Evolutionary conservation across 2,113 vertebrate species (phyloP), one percentile per base, ranked within the genome.

Genomic region (Nycticebus coucang): DNA sequence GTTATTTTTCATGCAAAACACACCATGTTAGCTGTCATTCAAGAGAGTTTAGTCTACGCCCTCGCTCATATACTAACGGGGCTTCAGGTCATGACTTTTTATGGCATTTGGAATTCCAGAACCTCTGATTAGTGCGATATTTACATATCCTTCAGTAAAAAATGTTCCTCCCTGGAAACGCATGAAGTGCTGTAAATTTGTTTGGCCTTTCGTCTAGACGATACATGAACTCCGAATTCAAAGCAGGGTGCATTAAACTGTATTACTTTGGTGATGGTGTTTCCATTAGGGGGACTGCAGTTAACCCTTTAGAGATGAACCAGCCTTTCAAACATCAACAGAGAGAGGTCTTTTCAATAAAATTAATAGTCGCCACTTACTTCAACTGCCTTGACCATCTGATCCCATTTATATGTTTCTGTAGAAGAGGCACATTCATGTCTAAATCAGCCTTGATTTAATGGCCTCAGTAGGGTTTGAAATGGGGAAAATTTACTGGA

Each of bases 81-180:
- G 99, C 99, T 99, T 98, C 97, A 96, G 99, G 99, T 99, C 99
- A 98, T 98, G 98, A 99, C 99, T 99, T 99, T 99, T 98, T 98
- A 98, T 99, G 99, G 99, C 99, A 99, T 99, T 99, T 99, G 99
- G 98, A 98, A 99, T 99, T 99, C 98, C 99, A 98, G 99, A 99
- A 99, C 99, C 99, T 99, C 99, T 99, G 99, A 99, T 99, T 99
- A 99, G 99, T 98, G 99, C 99, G 98, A 97, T 99, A 99, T 99
- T 99, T 99, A 99, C 99, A 99, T 99, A 99, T 99, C 98, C 98
- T 98, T 98, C 98, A 97, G 98, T 97, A 98, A 98, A 98, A 99
- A 99, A 98, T 95, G 97, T 98, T 98, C 98, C 94, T 98, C 98
- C 98, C 97, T 98, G 98, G 98, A 99, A 98, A 99, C 97, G 98